Conservation (phyloP, 1,140 invertebrate genomes). For the Saccostrea echinata region DNA sequence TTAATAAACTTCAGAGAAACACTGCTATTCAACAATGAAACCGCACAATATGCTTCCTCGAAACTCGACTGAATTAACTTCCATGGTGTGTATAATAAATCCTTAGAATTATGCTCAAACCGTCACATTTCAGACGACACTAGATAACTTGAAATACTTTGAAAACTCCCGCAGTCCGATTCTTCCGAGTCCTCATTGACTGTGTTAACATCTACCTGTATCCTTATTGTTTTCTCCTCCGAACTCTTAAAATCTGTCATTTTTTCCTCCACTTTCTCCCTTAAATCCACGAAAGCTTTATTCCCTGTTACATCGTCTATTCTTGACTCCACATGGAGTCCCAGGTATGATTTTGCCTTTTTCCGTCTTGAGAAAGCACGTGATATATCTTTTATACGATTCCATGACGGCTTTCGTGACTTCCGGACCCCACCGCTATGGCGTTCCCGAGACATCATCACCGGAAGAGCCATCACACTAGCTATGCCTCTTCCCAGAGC, state of each 20-base stretch:
- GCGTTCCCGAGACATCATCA: background rate
- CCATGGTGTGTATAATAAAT: too few species aligned
- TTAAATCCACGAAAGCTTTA: background rate
- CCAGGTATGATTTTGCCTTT: background rate
- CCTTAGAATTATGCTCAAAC: too few species aligned
- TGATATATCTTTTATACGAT: background rate
- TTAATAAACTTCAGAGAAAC: too few species aligned
- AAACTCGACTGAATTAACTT: too few species aligned
- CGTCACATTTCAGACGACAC: background rate
- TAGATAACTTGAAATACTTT: constrained; percentile 1
- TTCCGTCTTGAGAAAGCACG: background rate
- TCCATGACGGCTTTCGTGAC: background rate
- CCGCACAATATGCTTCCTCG: too few species aligned
- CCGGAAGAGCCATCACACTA: background rate
- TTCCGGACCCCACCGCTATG: background rate
- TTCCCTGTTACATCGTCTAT: background rate
- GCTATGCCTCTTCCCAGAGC: constrained; percentile 1
- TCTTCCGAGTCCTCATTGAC: background rate
- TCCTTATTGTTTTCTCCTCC: background rate
- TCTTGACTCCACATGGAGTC: background rate
- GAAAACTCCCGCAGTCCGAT: constrained; percentile 15
- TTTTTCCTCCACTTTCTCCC: background rate
- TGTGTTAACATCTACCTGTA: background rate
- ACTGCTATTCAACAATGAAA: too few species aligned
- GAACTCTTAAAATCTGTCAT: background rate